Percentiles rank a stretch among this genome's conserved stretches.
These are phyloP conservation scores for Ochropacha duplaris DNA, from an alignment of 2,888 invertebrate species.

Conservation along the genomic window DNA sequence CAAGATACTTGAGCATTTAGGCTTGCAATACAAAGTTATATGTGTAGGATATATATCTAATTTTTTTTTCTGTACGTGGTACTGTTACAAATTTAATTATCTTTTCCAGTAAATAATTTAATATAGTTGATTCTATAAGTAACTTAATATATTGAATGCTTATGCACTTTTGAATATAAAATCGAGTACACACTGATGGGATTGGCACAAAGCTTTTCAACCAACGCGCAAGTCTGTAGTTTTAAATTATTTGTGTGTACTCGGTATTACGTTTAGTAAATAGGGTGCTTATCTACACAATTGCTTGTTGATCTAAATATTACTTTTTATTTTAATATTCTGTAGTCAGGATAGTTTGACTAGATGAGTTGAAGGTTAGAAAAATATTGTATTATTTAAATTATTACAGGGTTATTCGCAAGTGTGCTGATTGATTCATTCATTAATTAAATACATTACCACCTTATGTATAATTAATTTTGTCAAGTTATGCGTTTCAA, in stretches of 20 bases:
- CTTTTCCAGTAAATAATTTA: conserved; percentile 30
- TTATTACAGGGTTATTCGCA: conserved; percentile 50
- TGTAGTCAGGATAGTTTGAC: conserved; percentile 31
- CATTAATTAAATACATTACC: neutral
- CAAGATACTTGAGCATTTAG: conserved; percentile 54
- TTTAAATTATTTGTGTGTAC: conserved; percentile 8
- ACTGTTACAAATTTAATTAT: conserved; percentile 38
- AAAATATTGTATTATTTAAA: conserved; percentile 23
- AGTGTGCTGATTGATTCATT: conserved; percentile 13
- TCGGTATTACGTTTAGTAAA: conserved; percentile 11
- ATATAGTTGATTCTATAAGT: conserved; percentile 46
- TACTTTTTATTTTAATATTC: conserved; percentile 20
- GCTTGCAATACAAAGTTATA: conserved; percentile 37
- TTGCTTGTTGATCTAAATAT: conserved; percentile 29
- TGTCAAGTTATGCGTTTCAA: conserved; percentile 33
- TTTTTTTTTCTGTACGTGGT: conserved; percentile 41
- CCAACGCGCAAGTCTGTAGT: neutral
- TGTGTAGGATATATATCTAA: conserved; percentile 37
- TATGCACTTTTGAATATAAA: conserved; percentile 31
- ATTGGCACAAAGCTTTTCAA: neutral
- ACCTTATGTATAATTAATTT: conserved; percentile 22
- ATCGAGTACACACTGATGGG: conserved; percentile 18
- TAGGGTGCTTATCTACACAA: conserved; percentile 53
- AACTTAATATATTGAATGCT: conserved; percentile 63
- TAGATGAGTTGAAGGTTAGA: conserved; percentile 13